Conservation (phyloP, 2,888 invertebrate genomes). For the Coronaproctus castanopsis region DNA sequence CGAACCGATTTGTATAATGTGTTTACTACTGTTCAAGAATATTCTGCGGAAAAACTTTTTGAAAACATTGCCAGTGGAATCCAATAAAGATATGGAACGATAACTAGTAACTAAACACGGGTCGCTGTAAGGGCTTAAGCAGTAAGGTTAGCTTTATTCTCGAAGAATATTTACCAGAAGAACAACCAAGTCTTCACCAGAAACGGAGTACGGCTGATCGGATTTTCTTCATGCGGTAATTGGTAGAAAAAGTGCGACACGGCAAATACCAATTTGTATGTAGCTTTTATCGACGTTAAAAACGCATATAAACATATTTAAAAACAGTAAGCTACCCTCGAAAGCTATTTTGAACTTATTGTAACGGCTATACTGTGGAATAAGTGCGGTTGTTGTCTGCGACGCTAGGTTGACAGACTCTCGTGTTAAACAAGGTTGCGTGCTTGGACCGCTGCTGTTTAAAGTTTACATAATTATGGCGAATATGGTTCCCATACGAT, state of each 20-base stretch:
- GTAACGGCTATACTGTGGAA: background rate
- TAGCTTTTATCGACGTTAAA: background rate
- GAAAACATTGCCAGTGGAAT: too few relatives aligned
- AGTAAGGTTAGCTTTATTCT: too few relatives aligned
- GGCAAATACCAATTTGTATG: background rate
- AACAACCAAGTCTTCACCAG: background rate
- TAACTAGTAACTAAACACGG: too few relatives aligned
- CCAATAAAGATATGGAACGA: too few relatives aligned
- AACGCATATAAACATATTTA: background rate
- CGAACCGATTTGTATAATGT: too few relatives aligned
- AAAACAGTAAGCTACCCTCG: background rate
- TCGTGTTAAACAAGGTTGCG: background rate
- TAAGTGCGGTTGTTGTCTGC: background rate
- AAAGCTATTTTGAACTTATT: background rate
- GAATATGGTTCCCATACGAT: background rate
- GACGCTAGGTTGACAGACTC: background rate
- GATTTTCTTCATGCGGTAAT: background rate
- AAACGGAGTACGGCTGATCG: background rate
- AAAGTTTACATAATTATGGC: background rate
- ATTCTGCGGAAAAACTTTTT: too few relatives aligned
- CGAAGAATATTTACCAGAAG: background rate
- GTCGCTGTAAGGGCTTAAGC: too few relatives aligned
- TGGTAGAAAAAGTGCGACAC: background rate
- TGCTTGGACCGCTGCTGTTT: background rate
- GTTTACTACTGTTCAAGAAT: too few relatives aligned